Percentiles rank a stretch among this genome's conserved stretches.
Conservation (phyloP, 2,113 vertebrate species). For the Alouatta palliata region DNA sequence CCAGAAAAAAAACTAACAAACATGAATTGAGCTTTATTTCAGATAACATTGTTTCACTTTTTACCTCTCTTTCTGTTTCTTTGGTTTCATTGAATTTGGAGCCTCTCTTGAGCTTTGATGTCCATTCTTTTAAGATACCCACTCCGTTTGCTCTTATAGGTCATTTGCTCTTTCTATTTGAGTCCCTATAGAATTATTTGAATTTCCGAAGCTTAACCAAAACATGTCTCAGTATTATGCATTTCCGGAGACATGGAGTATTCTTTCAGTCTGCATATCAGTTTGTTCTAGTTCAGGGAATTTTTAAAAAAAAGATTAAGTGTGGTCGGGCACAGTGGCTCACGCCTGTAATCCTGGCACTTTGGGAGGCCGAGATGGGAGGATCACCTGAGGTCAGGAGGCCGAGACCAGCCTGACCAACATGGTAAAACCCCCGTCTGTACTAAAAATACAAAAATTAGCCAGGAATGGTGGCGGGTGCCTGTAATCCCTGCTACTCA, state of each 20-base stretch:
- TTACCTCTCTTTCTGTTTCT: neutral
- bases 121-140: neutral
- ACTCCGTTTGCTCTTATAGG: neutral
- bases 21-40: neutral
- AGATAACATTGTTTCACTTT: neutral
- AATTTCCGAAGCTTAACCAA: neutral
- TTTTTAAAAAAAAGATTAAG: neutral
- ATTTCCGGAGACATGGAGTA: neutral
- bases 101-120: neutral
- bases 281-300: neutral
- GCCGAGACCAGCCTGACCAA: too few relatives aligned
- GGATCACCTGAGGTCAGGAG: too few relatives aligned
- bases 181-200: neutral
- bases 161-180: conserved; percentile 7
- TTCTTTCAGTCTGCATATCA: neutral
- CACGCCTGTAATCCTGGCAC: too few relatives aligned
- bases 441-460: too few relatives aligned
- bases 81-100: neutral
- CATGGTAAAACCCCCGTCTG: too few relatives aligned
- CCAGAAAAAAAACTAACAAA: neutral
- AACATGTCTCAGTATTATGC: neutral
- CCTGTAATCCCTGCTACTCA: too few relatives aligned
- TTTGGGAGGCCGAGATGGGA: too few relatives aligned
- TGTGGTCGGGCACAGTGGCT: neutral
- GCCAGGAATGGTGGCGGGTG: too few relatives aligned